Conservation (phyloP, 2,113 vertebrate species). For the Hippocampus abdominalis region DNA sequence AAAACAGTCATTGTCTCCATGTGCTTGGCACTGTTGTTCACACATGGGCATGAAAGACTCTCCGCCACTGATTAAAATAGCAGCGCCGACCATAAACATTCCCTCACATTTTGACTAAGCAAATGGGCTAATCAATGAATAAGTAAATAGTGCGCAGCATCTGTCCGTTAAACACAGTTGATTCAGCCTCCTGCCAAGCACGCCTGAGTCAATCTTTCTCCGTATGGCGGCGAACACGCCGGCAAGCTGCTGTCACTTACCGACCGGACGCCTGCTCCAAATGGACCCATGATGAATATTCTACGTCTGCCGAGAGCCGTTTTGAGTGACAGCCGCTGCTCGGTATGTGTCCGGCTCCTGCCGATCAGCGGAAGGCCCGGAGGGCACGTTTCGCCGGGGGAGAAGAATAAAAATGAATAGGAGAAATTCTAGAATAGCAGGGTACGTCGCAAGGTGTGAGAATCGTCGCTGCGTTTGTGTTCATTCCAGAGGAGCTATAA, state of each 20-base stretch:
- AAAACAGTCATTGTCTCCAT: neutral
- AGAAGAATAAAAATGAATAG: neutral
- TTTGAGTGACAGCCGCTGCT: conserved; percentile 63
- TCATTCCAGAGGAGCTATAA: neutral
- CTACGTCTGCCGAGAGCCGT: conserved; percentile 31
- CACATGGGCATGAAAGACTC: neutral
- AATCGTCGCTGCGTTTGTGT: neutral
- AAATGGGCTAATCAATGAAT: conserved; percentile 6
- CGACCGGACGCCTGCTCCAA: conserved; percentile 49
- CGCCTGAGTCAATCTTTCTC: conserved; percentile 43
- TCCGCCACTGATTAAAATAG: neutral
- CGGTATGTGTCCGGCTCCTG: conserved; percentile 35
- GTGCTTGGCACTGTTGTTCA: neutral
- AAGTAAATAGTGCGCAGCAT: conserved; percentile 15
- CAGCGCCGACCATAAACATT: neutral
- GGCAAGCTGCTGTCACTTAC: conserved; percentile 61
- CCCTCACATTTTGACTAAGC: neutral
- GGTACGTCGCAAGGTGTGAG: conserved; percentile 6
- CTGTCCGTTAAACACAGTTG: conserved; percentile 35
- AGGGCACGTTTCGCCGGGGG: conserved; percentile 3
- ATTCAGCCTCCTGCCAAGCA: conserved; percentile 33
- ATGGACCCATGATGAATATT: conserved; percentile 56
- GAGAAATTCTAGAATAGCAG: conserved; percentile 22
- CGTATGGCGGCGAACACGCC: conserved; percentile 61
- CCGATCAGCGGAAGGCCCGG: conserved; percentile 12